These are phyloP conservation scores for Ptilonorhynchus violaceus DNA, from an alignment of 2,113 vertebrate species.

Conservation along the genomic window DNA sequence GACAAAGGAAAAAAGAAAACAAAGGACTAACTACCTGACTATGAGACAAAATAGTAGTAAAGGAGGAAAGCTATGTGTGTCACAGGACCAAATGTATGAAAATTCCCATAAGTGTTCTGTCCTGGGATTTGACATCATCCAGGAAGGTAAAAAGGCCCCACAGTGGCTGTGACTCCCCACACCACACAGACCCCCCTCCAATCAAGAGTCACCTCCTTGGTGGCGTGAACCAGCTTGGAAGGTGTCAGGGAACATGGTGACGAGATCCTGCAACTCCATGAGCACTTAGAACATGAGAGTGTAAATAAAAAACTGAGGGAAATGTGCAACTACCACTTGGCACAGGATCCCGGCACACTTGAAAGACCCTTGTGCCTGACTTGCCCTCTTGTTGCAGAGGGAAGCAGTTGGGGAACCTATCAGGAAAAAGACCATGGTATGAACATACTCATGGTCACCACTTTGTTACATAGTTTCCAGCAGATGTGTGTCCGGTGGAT, in stretches of 20 bases:
- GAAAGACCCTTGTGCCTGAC: neutral
- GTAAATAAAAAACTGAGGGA: neutral
- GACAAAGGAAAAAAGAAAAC: neutral
- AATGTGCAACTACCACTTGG: neutral
- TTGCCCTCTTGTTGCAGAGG: neutral
- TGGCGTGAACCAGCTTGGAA: neutral
- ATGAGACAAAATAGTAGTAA: neutral
- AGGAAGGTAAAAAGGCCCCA: neutral
- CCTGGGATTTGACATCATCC: neutral
- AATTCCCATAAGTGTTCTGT: neutral
- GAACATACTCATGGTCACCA: too few species aligned
- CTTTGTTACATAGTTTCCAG: neutral
- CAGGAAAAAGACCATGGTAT: rapidly evolving
- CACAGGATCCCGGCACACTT: neutral
- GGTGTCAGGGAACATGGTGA: neutral
- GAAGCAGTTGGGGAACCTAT: neutral
- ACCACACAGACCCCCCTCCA: rapidly evolving
- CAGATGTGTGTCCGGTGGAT: neutral
- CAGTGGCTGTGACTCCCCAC: neutral
- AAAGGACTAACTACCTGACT: neutral
- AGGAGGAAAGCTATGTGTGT: neutral
- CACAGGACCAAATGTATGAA: neutral
- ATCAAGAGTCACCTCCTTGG: rapidly evolving
- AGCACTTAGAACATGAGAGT: rapidly evolving
- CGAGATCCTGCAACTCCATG: neutral